Evolutionary conservation across 2,888 invertebrate species (phyloP), one percentile per base, ranked within the genome.

Genomic region (Agonopterix alstromeriana): DNA sequence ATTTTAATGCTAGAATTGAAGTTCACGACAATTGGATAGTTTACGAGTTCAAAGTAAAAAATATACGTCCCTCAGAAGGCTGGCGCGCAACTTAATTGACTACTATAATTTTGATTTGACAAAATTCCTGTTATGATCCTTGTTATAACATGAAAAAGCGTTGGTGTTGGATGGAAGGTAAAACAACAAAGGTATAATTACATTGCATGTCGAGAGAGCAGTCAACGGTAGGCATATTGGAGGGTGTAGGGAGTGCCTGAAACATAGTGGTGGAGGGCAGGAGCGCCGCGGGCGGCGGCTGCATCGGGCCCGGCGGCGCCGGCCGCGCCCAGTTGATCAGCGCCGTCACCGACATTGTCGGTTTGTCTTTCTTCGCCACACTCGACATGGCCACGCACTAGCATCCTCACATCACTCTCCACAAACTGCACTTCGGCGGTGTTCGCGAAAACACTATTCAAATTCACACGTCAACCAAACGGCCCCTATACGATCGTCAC

Each of bases 321-420:
- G 79, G 92, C 82, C 76, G 90, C 63, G 91, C 90, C 92, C 93
- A 93, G 78, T 92, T 92, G 73, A 95, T 94, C 76, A 95, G 93
- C 68, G 94, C 94, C 70, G 94, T 93, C 73, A 95, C 95, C 77
- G 94, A 94, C 93, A 94, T 94, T 90, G 94, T 94, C 69, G 95
- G 94, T 79, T 95, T 94, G 84, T 95, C 95, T 88, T 95, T 95
- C 90, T 94, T 95, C 92, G 94, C 92, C 94, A 94, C 68, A 70
- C 82, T 82, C 70, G 88, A 85, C 88, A 88, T 87, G 76, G 75
- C 84, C 73, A 78, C 76, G 59, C 77, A 82, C 81, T 79, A 84
- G 59, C 76, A 82, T 82, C 82, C 82, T 86, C 83, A 83, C 85
- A 84, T 84, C 82, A 88, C 88, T 84, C 49, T 56, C 58, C 64